phyloP scores from a whole-genome alignment of 2,888 invertebrate species.

The Mimumesa dahlbomi region DNA sequence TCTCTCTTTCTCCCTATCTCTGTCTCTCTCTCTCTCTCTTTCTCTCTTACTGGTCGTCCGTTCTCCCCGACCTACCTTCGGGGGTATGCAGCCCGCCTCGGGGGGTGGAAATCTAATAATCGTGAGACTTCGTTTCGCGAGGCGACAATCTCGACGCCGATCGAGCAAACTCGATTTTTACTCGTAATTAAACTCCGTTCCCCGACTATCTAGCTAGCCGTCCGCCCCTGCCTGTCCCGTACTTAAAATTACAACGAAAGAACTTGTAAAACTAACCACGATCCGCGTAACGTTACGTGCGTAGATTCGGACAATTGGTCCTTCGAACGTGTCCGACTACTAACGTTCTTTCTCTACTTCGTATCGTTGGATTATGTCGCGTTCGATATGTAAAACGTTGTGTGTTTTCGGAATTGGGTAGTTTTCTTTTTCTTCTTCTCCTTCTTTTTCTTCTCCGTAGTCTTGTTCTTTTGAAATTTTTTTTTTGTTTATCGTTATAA shows the following conservation, averaged over 20 bases:
- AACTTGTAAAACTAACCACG: too few relatives aligned
- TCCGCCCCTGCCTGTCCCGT: constrained; percentile 6
- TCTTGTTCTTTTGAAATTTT: neutral
- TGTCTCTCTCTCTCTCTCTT: too few relatives aligned
- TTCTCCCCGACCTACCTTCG: constrained; percentile 27
- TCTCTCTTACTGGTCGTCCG: too few relatives aligned
- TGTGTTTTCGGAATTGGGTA: too few relatives aligned
- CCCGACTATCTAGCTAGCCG: constrained; percentile 16
- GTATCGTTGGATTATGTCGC: too few relatives aligned
- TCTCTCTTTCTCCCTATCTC: too few relatives aligned
- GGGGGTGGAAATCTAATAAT: constrained; percentile 59
- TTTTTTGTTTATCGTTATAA: neutral
- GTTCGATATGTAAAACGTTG: too few relatives aligned
- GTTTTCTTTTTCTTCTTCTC: too few relatives aligned
- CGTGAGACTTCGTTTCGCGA: constrained; percentile 59
- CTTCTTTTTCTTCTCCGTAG: neutral
- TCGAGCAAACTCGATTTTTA: constrained; percentile 65
- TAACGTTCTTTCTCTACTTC: too few relatives aligned
- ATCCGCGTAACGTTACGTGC: too few relatives aligned
- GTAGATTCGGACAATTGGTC: too few relatives aligned
- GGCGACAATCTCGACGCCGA: constrained; percentile 62
- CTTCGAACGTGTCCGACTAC: too few relatives aligned
- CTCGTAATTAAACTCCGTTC: constrained; percentile 61
- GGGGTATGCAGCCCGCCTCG: constrained; percentile 14
- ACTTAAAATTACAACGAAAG: constrained; percentile 28